Evolutionary conservation across 2,797 vertebrate species (phyloP).

Genomic region (Spatula clypeata): DNA sequence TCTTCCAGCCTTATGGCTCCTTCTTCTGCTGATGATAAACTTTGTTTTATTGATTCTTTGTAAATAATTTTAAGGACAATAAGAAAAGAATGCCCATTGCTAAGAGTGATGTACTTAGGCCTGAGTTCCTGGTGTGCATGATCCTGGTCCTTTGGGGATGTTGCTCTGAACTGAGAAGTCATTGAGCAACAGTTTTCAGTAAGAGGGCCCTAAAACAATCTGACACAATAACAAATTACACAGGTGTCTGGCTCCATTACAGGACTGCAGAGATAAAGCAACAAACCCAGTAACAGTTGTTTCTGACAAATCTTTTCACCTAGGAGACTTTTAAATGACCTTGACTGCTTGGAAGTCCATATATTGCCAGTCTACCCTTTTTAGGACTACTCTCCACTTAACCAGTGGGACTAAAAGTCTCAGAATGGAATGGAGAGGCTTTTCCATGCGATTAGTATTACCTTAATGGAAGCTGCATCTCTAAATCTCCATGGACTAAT

Average conservation of each 20-base stretch:
- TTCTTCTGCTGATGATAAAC: not conserved
- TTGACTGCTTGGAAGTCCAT: not conserved
- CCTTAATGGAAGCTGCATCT: slow-evolving; percentile 38
- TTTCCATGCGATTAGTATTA: slow-evolving; percentile 21
- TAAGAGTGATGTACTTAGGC: not conserved
- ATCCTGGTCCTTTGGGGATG: not conserved
- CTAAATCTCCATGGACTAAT: not conserved
- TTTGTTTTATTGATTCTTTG: not conserved
- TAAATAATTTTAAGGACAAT: not conserved
- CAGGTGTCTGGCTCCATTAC: not conserved
- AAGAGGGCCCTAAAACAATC: not conserved
- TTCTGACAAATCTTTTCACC: not conserved
- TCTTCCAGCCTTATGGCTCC: rapidly evolving
- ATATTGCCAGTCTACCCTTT: not conserved
- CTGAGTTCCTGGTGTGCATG: rapidly evolving
- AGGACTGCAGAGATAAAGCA: not conserved
- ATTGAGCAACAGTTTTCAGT: not conserved
- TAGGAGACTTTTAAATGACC: not conserved
- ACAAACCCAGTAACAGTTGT: not conserved
- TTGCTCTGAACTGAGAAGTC: not conserved
- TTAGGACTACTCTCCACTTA: not conserved
- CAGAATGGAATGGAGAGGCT: not conserved
- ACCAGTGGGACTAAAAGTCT: slow-evolving; percentile 23
- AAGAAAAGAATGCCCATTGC: rapidly evolving
- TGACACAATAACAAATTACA: not conserved